Conservation (phyloP, 2,113 vertebrate genomes). For the Oncorhynchus clarkii region DNA sequence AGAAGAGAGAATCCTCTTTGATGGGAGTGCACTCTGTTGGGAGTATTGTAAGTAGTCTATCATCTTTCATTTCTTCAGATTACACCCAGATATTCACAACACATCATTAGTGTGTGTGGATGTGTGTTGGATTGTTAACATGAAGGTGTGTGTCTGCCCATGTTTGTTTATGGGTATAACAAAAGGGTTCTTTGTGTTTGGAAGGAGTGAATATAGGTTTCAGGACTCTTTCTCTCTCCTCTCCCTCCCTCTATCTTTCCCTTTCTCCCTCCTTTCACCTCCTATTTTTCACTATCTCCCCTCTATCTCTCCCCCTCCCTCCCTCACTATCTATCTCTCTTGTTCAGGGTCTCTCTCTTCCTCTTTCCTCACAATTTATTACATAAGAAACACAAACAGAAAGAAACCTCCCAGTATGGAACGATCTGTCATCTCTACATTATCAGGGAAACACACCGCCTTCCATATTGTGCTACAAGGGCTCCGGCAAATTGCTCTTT, state of each 20-base stretch:
- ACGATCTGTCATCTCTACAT: conserved; percentile 94
- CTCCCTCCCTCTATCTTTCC: conserved; percentile 11
- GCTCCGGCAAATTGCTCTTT: conserved; percentile 95
- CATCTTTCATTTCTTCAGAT: too few species aligned
- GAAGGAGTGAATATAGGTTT: not conserved
- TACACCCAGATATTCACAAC: too few species aligned
- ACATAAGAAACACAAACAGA: conserved; percentile 70
- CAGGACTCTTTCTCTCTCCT: conserved; percentile 6
- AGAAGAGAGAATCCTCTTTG: not conserved
- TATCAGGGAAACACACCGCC: conserved; percentile 91
- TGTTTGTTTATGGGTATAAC: not conserved
- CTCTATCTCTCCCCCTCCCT: conserved; percentile 22
- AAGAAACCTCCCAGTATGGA: conserved; percentile 86
- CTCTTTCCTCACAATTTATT: conserved; percentile 77
- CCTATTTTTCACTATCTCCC: not conserved
- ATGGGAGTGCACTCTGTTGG: too few species aligned
- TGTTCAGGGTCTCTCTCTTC: conserved; percentile 68
- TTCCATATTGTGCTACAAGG: conserved; percentile 93
- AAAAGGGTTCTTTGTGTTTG: not conserved
- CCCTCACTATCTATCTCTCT: conserved; percentile 25
- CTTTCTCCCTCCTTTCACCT: conserved; percentile 6
- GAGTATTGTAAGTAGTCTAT: too few species aligned
- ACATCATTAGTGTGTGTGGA: not conserved
- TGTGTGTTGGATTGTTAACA: not conserved
- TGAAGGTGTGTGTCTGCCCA: not conserved